A percentile compares a stretch with the other conserved stretches of the same genome.
Evolutionary conservation across 2,113 vertebrate genomes (phyloP).

Genomic region (Salvelinus namaycush): DNA sequence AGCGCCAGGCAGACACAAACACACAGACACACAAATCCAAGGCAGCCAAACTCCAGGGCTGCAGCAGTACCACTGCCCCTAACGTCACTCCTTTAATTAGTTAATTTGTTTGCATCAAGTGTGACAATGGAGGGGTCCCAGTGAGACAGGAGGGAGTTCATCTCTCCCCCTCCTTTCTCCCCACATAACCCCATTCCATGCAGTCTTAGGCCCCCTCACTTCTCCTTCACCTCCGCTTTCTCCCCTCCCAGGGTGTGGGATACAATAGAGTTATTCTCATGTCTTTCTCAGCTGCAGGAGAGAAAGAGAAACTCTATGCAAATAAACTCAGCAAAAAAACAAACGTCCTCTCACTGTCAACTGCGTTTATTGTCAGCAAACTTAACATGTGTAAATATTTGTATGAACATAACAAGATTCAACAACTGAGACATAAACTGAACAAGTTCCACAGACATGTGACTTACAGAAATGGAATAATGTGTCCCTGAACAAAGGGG

Average conservation of each 20-base stretch:
- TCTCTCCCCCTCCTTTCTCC: constrained; percentile 35
- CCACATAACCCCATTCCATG: background rate
- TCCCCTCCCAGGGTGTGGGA: background rate
- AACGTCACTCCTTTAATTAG: constrained; percentile 30
- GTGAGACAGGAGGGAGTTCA: constrained; percentile 19
- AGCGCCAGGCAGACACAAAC: background rate
- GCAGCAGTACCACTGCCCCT: background rate
- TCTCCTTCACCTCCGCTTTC: background rate
- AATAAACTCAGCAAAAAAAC: no score
- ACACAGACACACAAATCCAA: background rate
- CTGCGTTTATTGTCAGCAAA: no score
- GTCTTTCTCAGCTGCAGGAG: constrained; percentile 36
- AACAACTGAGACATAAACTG: no score
- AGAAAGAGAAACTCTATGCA: constrained; percentile 53
- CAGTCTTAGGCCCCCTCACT: background rate
- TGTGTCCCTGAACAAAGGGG: no score
- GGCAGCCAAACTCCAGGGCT: constrained; percentile 5
- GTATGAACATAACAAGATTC: no score
- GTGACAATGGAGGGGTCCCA: constrained; percentile 9
- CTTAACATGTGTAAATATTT: no score
- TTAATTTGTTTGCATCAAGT: constrained; percentile 35
- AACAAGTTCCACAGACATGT: no score
- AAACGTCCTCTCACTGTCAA: no score
- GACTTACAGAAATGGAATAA: no score
- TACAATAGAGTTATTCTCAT: constrained; percentile 6